phyloP scores from a whole-genome alignment of 2,797 vertebrate genomes.

The Echiichthys vipera region DNA sequence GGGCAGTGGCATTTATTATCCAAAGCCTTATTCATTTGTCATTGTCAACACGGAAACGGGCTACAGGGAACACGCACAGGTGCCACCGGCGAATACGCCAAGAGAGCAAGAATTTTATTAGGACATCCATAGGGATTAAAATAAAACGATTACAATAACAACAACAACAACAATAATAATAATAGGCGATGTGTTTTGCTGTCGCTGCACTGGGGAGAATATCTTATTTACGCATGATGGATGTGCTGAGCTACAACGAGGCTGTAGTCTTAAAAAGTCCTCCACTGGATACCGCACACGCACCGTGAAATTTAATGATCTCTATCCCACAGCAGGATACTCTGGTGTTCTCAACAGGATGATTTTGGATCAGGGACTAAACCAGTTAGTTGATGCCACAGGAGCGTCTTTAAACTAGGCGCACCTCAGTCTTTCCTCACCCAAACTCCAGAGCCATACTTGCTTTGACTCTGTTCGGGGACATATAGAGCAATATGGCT shows the following conservation, averaged over 20 bases:
- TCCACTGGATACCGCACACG: slow-evolving; percentile 36
- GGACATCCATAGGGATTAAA: slow-evolving; percentile 3
- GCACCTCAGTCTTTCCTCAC: background rate
- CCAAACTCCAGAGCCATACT: slow-evolving; percentile 17
- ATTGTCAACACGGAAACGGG: slow-evolving; percentile 17
- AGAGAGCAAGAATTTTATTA: background rate
- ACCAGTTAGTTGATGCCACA: slow-evolving; percentile 18
- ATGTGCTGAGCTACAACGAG: slow-evolving; percentile 35
- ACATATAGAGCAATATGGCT: background rate
- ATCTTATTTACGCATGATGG: slow-evolving; percentile 53
- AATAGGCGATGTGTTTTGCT: slow-evolving; percentile 26
- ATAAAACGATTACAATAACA: too few species aligned
- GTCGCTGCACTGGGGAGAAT: slow-evolving; percentile 25
- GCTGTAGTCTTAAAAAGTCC: slow-evolving; percentile 44
- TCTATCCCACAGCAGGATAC: slow-evolving; percentile 31
- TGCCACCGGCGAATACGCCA: slow-evolving; percentile 34
- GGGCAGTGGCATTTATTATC: slow-evolving; percentile 25
- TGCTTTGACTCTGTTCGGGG: background rate
- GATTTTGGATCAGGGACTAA: slow-evolving; percentile 10
- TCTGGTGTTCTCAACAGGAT: slow-evolving; percentile 14
- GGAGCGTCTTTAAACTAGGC: background rate
- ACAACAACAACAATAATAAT: slow-evolving; percentile 13
- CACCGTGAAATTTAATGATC: slow-evolving; percentile 22
- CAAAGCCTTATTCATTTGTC: slow-evolving; percentile 28
- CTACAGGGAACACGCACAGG: slow-evolving; percentile 39